Evolutionary conservation across 2,888 invertebrate species (phyloP), one percentile per base, ranked within the genome.

Genomic region (Blastobasis adustella): DNA sequence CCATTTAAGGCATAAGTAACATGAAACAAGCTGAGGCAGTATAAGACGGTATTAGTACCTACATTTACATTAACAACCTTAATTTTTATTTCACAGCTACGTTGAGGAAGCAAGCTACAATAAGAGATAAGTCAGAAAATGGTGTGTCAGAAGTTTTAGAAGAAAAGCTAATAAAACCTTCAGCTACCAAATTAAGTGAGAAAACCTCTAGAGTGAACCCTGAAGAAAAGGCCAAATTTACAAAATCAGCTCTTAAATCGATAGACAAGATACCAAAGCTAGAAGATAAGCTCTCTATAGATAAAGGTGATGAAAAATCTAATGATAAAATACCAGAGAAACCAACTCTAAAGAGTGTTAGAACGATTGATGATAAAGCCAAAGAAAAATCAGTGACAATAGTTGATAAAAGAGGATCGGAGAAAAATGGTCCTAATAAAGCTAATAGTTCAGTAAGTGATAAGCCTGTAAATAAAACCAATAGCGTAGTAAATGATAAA

Each of bases 361-460:
- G 76, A 70, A 85, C 84, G 48, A 81, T 85, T 49, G 87, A 88
- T 68, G 85, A 84, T 10, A 87, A 84, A 64, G 59, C 68, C 9
- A 86, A 83, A 67, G 86, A 85, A 51, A 87, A 87, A 65, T 79
- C 84, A 36, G 84, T 85, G 6, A 85, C 81, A 48, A 86, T 84
- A 59, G 70, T 82, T 56, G 87, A 87, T 56, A 82, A 71, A 60
- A 83, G 76, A 66, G 39, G 53, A 38, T 56, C 69, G 45, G 81
- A 83, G 40, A 73, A 66, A 53, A 66, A 63, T 58, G 61, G 60
- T 38, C 47, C 55, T 49, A 45, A 56, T 47, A 66, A 66, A 49
- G 5, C 36, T 8, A 48, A 39, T 41, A 41, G 38, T 10, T 40
- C 39, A 10, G 23, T 41, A 23, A 54, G 49, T 49, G 51, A 51